Conservation (phyloP, 2,797 vertebrate genomes). For the Limosa lapponica region DNA sequence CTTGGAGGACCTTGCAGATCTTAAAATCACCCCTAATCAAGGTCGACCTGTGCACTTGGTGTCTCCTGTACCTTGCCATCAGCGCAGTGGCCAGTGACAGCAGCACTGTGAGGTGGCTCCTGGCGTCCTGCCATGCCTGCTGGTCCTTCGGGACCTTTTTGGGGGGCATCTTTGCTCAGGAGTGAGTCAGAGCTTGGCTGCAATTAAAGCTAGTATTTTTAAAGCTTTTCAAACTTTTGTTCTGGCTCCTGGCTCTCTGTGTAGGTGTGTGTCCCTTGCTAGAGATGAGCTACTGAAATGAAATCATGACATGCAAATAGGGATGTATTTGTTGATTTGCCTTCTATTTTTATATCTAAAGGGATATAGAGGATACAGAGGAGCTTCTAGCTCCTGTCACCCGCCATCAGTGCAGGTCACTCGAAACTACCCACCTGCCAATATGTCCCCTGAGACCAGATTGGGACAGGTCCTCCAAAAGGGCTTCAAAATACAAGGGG, state of each 20-base stretch:
- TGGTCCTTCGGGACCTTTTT: rapidly evolving
- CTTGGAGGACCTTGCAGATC: not conserved
- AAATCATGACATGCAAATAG: not conserved
- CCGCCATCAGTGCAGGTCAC: not conserved
- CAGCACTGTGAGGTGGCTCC: rapidly evolving
- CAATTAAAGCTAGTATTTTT: not conserved
- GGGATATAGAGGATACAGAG: not conserved
- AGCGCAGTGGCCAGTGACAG: not conserved
- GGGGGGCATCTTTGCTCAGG: not conserved
- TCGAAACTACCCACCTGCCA: not conserved
- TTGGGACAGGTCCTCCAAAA: not conserved
- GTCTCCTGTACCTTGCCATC: not conserved
- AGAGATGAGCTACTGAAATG: not conserved
- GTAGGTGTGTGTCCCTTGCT: not conserved
- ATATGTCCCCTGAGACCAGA: not conserved
- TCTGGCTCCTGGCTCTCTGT: not conserved
- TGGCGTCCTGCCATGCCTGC: rapidly evolving
- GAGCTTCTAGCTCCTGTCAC: not conserved
- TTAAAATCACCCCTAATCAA: not conserved
- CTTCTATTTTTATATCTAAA: not conserved
- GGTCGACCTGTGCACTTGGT: rapidly evolving
- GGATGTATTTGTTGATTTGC: not conserved
- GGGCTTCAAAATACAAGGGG: not conserved
- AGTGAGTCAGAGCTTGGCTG: not conserved
- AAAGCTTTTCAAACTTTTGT: not conserved